Evolutionary conservation across 1,140 invertebrate genomes (phyloP).

Genomic region (Macrocentrus cingulum): DNA sequence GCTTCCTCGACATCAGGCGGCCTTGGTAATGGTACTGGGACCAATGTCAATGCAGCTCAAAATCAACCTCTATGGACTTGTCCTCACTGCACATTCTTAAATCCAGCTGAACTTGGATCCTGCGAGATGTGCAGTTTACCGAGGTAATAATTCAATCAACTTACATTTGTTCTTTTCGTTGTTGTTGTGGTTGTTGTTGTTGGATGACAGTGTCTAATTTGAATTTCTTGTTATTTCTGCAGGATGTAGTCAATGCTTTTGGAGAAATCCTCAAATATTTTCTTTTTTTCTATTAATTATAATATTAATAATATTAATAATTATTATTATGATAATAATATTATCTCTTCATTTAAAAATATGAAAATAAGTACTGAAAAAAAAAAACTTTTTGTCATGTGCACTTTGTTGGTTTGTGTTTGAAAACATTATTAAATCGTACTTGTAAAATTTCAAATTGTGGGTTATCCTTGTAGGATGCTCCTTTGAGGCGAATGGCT

Average conservation of each 20-base stretch:
- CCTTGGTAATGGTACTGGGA: constrained; percentile 38
- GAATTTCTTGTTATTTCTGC: constrained; percentile 4
- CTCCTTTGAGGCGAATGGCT: constrained; percentile 27
- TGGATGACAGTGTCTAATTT: constrained; percentile 8
- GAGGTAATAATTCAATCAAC: constrained; percentile 60
- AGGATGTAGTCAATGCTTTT: constrained; percentile 29
- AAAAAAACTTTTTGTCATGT: constrained; percentile 13
- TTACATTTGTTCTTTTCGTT: too few relatives aligned
- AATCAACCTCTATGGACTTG: constrained; percentile 79
- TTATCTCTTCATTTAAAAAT: too few relatives aligned
- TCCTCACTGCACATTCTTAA: constrained; percentile 90
- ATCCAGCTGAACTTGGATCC: constrained; percentile 68
- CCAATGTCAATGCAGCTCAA: constrained; percentile 38
- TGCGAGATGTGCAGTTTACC: constrained; percentile 95
- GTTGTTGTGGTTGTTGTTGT: too few relatives aligned
- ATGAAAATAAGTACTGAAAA: too few relatives aligned
- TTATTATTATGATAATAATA: too few relatives aligned
- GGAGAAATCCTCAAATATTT: constrained; percentile 11
- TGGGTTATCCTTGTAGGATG: constrained; percentile 32
- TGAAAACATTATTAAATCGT: background rate
- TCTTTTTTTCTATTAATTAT: constrained; percentile 16
- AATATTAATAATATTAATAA: constrained; percentile 28
- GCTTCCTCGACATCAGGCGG: constrained; percentile 40
- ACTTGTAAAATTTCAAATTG: background rate
- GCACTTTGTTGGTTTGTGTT: background rate